Conservation (phyloP, 2,888 invertebrate genomes). For the Molanna angustata region DNA sequence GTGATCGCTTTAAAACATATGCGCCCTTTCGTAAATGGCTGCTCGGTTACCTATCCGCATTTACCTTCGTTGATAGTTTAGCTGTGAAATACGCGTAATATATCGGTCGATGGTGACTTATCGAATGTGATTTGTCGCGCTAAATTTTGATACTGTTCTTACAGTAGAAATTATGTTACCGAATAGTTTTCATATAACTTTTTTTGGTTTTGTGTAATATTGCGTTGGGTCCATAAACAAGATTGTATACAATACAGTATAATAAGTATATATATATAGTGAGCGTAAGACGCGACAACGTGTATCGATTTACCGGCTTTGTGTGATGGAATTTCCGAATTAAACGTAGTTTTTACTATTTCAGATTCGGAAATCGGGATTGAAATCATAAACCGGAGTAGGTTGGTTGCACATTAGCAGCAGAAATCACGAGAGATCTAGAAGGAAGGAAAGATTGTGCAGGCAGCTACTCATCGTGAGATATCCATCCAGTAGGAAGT, state of each 20-base stretch:
- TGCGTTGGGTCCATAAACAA: neutral
- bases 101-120: conserved; percentile 27
- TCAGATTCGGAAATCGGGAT: conserved; percentile 20
- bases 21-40: conserved; percentile 27
- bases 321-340: conserved; percentile 6
- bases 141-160: neutral
- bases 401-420: too few relatives aligned
- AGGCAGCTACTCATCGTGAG: too few relatives aligned
- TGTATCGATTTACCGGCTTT: conserved; percentile 21
- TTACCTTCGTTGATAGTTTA: conserved; percentile 16
- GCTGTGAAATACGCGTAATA: conserved; percentile 29
- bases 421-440: too few relatives aligned
- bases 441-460: too few relatives aligned
- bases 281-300: too few relatives aligned
- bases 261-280: conserved; percentile 11
- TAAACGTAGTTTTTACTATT: conserved; percentile 19
- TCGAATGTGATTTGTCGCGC: conserved; percentile 18
- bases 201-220: neutral
- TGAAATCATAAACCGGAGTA: conserved; percentile 5
- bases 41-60: too few relatives aligned
- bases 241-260: conserved; percentile 4
- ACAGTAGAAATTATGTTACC: neutral
- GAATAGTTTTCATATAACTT: neutral
- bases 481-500: too few relatives aligned
- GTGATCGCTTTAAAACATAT: conserved; percentile 24